Conservation (phyloP, 2,113 vertebrate genomes). For the Potamarius usumacintae region DNA sequence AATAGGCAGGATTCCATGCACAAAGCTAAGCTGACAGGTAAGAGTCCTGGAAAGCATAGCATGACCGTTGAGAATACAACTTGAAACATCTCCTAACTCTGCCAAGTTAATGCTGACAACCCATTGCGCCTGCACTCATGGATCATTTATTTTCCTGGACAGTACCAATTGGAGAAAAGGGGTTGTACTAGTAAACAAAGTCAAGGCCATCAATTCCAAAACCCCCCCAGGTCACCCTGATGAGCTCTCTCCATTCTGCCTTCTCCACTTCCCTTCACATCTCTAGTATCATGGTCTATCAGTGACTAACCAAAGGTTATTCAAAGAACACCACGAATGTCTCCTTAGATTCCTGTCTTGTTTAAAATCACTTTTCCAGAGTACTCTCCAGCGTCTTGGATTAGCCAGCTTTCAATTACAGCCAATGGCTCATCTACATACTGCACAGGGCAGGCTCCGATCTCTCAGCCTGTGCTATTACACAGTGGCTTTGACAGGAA, state of each 20-base stretch:
- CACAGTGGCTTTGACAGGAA: constrained; percentile 70
- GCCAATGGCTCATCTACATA: constrained; percentile 69
- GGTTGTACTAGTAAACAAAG: constrained; percentile 51
- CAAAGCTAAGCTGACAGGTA: constrained; percentile 73
- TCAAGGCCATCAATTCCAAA: constrained; percentile 61
- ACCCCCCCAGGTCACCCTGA: constrained; percentile 53
- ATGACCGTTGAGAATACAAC: constrained; percentile 78
- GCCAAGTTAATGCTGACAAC: constrained; percentile 71
- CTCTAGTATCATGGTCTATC: constrained; percentile 47
- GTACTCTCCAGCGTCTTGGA: constrained; percentile 45
- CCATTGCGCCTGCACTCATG: constrained; percentile 62
- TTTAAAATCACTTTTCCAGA: constrained; percentile 50
- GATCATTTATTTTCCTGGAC: constrained; percentile 75
- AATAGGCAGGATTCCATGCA: constrained; percentile 67
- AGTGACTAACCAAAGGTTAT: constrained; percentile 59
- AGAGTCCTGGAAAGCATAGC: constrained; percentile 69
- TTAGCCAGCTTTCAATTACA: constrained; percentile 60
- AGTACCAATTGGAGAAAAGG: constrained; percentile 64
- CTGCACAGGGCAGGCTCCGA: constrained; percentile 55
- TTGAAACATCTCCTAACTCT: constrained; percentile 67
- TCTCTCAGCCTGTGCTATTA: constrained; percentile 64
- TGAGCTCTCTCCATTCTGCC: constrained; percentile 55
- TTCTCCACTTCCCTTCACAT: constrained; percentile 31
- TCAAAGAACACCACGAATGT: constrained; percentile 47
- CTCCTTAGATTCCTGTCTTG: constrained; percentile 43